Evolutionary conservation across 2,113 vertebrate species (phyloP), one percentile per base, ranked within the genome.

Genomic region (Nothoprocta pentlandii): DNA sequence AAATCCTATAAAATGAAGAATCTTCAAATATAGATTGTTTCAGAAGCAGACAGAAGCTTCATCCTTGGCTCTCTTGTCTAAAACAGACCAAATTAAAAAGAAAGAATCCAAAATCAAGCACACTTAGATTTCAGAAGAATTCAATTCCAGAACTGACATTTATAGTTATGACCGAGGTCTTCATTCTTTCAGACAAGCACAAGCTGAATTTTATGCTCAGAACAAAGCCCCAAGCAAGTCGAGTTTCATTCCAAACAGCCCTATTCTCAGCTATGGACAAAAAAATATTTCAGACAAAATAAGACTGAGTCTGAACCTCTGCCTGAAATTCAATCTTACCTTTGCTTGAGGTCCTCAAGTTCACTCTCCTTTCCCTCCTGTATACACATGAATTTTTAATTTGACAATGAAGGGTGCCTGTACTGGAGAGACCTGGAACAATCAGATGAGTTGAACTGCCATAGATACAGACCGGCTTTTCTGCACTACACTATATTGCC

Each of bases 281-380:
- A 44, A 44, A 89, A 77, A 34, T 23, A 76, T 58, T 80, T 87
- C 70, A 80, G 47, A 7, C 13, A 66, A 93, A 93, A 61, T 13
- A 75, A 64, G 23, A 14, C 1, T 44, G 4, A 66, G 14, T 16
- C 22, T 79, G 61, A 90, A 61, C 6, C 22, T 54, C n/a, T 3
- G 6, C 22, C 47, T 76, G 78, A 73, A 77, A 49, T 66, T 53
- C 13, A 49, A 2, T 32, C 47, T 82, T 17, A 78, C 5, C 64
- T 93, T 81, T 81, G n/a, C 75, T 91, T 67, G 70, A 82, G 66
- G 34, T 93, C 47, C 17, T 89, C 86, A 75, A 83, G 34, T 84
- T 91, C 82, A 30, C 20, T 71, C 39, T 68, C 32, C 44, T 88
- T 92, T 90, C 44, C 73, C 53, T 88, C 47, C 64, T 28, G 42